phyloP scores from a whole-genome alignment of 2,888 invertebrate genomes.

The Tryphoninae sp. region DNA sequence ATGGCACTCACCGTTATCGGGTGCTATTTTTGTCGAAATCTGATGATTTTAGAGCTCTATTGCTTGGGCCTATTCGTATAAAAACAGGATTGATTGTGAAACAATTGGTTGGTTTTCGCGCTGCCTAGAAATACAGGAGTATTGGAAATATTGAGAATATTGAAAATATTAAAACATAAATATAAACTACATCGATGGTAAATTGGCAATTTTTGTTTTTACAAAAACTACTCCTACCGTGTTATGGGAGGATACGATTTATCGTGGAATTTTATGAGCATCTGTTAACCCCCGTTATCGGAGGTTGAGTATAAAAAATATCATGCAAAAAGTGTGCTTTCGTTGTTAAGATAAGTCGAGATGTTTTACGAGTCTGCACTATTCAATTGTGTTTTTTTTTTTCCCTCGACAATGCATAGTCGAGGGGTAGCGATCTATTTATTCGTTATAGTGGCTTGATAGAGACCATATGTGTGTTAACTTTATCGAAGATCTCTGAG shows the following conservation, averaged over 20 bases:
- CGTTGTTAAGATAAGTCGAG: neutral
- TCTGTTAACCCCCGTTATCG: neutral
- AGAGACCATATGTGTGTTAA: constrained; percentile 7
- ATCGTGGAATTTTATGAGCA: neutral
- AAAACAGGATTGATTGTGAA: neutral
- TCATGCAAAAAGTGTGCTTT: constrained; percentile 11
- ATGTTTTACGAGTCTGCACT: constrained; percentile 1
- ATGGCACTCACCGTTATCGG: no score
- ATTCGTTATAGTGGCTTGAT: constrained; percentile 20
- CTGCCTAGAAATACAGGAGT: neutral
- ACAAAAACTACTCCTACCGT: neutral
- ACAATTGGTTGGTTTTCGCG: neutral
- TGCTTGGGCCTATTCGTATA: no score
- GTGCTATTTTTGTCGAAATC: no score
- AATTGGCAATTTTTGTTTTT: neutral
- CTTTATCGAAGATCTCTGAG: neutral
- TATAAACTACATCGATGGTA: neutral
- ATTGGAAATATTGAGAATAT: neutral
- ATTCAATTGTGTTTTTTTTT: constrained; percentile 20
- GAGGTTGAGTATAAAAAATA: constrained; percentile 12
- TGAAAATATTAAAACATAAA: neutral
- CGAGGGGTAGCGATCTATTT: constrained; percentile 36
- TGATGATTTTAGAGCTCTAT: no score
- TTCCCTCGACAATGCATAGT: constrained; percentile 4
- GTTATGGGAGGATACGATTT: neutral